These are phyloP conservation scores for Doryteuthis pealeii DNA, from an alignment of 1,140 invertebrate species.

Conservation along the genomic window DNA sequence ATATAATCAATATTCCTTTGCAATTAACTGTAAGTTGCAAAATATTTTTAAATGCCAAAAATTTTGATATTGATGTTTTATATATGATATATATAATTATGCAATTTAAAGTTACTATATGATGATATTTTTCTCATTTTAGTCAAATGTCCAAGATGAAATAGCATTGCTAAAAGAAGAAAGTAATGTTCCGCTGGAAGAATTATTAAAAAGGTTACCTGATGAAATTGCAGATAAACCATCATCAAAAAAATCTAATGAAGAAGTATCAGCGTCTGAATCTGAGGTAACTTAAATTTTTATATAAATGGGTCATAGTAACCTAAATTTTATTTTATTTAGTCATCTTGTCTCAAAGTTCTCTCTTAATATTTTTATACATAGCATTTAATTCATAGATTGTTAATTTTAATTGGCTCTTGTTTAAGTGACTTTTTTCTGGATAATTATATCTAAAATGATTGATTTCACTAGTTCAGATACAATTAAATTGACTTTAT, in stretches of 20 bases:
- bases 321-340: background rate
- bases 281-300: slow-evolving; percentile 6
- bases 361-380: no score
- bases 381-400: no score
- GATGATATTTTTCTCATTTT: background rate
- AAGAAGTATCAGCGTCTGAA: slow-evolving; percentile 24
- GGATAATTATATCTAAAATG: background rate
- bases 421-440: no score
- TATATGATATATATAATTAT: no score
- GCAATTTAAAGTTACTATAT: no score
- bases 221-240: slow-evolving; percentile 50
- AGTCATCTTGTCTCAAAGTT: no score
- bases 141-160: slow-evolving; percentile 65
- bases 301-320: background rate
- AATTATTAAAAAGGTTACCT: slow-evolving; percentile 64
- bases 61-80: no score
- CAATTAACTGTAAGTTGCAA: no score
- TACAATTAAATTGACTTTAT: no score
- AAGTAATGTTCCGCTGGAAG: slow-evolving; percentile 87
- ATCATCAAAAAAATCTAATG: slow-evolving; percentile 23
- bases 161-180: slow-evolving; percentile 85
- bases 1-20: no score
- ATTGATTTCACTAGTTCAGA: background rate
- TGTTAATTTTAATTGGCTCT: background rate
- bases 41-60: no score